phyloP scores from a whole-genome alignment of 1,140 invertebrate species.

The Bombus sylvicola region DNA sequence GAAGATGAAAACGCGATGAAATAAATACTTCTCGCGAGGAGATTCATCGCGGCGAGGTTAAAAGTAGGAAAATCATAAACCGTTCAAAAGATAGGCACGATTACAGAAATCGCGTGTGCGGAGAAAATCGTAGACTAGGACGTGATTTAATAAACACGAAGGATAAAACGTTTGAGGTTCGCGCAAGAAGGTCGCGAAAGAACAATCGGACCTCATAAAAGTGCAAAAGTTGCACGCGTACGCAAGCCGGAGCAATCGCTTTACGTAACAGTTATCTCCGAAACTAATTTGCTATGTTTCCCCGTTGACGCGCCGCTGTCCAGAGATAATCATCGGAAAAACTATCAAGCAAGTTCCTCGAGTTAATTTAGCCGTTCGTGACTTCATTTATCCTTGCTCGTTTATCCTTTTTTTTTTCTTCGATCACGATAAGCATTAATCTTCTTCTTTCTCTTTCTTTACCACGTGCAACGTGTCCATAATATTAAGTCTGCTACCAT shows the following conservation, averaged over 20 bases:
- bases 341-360: constrained; percentile 40
- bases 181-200: neutral
- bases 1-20: neutral
- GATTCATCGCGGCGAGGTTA: neutral
- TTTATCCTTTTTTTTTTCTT: constrained; percentile 10
- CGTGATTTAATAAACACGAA: constrained; percentile 21
- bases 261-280: constrained; percentile 49
- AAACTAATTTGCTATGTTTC: constrained; percentile 48
- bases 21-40: neutral
- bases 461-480: neutral
- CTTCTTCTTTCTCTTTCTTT: neutral
- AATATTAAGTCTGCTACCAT: neutral
- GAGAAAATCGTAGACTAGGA: neutral
- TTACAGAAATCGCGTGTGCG: neutral
- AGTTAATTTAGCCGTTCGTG: constrained; percentile 46
- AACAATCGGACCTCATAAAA: constrained; percentile 31
- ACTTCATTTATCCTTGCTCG: constrained; percentile 27
- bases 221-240: constrained; percentile 7
- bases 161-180: constrained; percentile 22
- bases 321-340: constrained; percentile 46
- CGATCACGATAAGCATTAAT: neutral
- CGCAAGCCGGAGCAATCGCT: constrained; percentile 11
- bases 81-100: constrained; percentile 7
- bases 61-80: constrained; percentile 22
- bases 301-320: constrained; percentile 21